Conservation (phyloP, 1,140 invertebrate genomes). For the Dendrolimus kikuchii region DNA sequence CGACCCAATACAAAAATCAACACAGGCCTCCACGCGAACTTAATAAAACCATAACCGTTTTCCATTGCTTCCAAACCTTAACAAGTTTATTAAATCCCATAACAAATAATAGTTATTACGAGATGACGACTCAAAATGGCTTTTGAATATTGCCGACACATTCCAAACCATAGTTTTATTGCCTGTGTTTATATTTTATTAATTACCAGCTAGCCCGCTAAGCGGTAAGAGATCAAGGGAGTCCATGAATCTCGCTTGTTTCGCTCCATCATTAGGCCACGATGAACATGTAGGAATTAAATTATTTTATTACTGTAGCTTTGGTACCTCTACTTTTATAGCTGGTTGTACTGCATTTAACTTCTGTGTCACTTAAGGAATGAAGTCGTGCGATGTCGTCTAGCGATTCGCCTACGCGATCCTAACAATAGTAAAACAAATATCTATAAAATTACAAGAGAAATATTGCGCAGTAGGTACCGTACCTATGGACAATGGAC, state of each 20-base stretch:
- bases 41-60: slow-evolving; percentile 65
- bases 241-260: slow-evolving; percentile 6
- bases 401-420: slow-evolving; percentile 29
- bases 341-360: background rate
- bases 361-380: background rate
- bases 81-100: slow-evolving; percentile 69
- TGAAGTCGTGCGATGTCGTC: slow-evolving; percentile 9
- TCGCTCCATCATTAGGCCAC: slow-evolving; percentile 2
- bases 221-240: slow-evolving; percentile 19
- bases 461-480: slow-evolving; percentile 35
- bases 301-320: slow-evolving; percentile 1
- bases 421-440: slow-evolving; percentile 31
- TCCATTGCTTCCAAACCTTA: slow-evolving; percentile 62
- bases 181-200: slow-evolving; percentile 35
- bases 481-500: slow-evolving; percentile 40
- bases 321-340: background rate
- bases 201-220: slow-evolving; percentile 27
- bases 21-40: slow-evolving; percentile 58
- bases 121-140: slow-evolving; percentile 54
- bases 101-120: slow-evolving; percentile 68
- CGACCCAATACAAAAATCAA: slow-evolving; percentile 54
- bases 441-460: slow-evolving; percentile 13
- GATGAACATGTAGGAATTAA: slow-evolving; percentile 1
- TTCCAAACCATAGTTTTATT: slow-evolving; percentile 60
- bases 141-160: slow-evolving; percentile 59